Conservation (phyloP, 1,140 invertebrate genomes). For the Drosophila parvula region DNA sequence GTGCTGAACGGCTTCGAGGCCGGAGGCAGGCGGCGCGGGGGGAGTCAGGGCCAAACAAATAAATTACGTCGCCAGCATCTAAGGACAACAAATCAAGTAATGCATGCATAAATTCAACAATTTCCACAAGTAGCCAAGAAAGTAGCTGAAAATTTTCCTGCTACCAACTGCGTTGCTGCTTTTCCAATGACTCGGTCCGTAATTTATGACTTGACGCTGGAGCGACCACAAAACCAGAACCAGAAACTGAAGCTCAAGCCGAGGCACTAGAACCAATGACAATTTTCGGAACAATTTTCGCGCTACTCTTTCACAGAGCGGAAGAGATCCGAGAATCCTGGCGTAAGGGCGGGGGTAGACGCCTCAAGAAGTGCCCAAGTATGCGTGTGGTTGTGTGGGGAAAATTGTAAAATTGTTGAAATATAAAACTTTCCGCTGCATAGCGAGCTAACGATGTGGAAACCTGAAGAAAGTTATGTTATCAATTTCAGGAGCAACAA, state of each 20-base stretch:
- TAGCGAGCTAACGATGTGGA: conserved; percentile 83
- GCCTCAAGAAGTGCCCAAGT: conserved; percentile 31
- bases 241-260: conserved; percentile 24
- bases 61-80: conserved; percentile 68
- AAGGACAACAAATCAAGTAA: conserved; percentile 78
- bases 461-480: conserved; percentile 83
- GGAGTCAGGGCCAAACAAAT: conserved; percentile 49
- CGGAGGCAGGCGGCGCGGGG: not conserved
- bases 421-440: conserved; percentile 83
- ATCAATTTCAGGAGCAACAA: conserved; percentile 83
- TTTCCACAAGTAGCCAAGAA: conserved; percentile 67
- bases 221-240: conserved; percentile 56
- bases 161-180: conserved; percentile 52
- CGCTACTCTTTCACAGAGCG: conserved; percentile 22
- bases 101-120: conserved; percentile 79
- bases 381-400: conserved; percentile 31
- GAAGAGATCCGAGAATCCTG: not conserved
- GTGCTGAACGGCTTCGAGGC: conserved; percentile 35
- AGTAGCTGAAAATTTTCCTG: conserved; percentile 59
- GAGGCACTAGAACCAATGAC: conserved; percentile 59
- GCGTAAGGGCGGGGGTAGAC: not conserved
- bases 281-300: conserved; percentile 81
- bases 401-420: conserved; percentile 77
- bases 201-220: conserved; percentile 76
- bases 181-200: conserved; percentile 78